Base-by-base conservation (phyloP, 2,797 vertebrate species). In the Trematomus bernacchii region DNA sequence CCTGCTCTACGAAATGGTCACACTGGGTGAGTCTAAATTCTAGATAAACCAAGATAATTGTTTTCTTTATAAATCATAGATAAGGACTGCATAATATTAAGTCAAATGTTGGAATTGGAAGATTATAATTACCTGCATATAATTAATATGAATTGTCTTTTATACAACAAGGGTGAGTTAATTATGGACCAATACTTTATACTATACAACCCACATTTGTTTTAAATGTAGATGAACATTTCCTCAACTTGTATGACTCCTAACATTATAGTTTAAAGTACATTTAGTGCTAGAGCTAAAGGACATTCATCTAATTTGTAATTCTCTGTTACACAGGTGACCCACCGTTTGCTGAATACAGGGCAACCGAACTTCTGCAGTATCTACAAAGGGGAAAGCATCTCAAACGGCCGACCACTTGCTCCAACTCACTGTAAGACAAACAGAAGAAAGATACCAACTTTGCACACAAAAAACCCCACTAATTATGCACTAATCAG, bases 1-100 rank as follows among this genome's bases (percentile, higher is more conserved):
- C 83, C 94, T 99, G n/a, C 92, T 99, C 3, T 97, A 96, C 89
- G 98, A 99, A 92, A 98, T 99, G 96, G 92, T 95, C 82, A 97
- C 97, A 23, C 82, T 98, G 68, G 97, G 98, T 97, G 88, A 93
- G 27, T 27, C 27, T 27, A 27, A 27, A 27, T 27, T 27, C 27
- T 27, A 27, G 27, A 27, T 27, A 27, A 27, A 27, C 27, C 27
- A 5, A 27, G 27, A 27, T 27, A 27, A 27, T 27, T 4, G 27
- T 27, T 27, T 27, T 27, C 27, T 27, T 27, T 27, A 5, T 27
- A 27, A 27, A 27, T 27, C 27, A 27, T 27, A 23, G 2, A 23
- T 23, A 27, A 27, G 0, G 27, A 51, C 18, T n/a, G 5, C 4
- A 44, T 40, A 16, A 42, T 1, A 33, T 55, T 19, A 15, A 55